Percentiles rank a stretch among this genome's conserved stretches.
Evolutionary conservation across 2,888 invertebrate genomes (phyloP).

Genomic region (Mythimna lalbum): DNA sequence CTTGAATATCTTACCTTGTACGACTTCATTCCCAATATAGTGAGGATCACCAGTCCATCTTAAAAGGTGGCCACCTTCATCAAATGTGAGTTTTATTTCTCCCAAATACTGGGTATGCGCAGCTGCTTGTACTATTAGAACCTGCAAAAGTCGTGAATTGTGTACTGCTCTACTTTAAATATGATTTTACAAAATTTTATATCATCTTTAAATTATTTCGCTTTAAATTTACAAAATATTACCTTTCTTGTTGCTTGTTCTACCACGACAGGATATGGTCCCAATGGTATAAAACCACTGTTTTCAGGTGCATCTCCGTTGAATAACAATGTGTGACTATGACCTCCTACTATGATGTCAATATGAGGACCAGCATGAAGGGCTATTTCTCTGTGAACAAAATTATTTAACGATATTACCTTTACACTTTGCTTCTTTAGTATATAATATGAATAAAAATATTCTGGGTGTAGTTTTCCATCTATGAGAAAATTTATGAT

Average conservation of each 20-base stretch:
- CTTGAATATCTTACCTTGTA: conserved; percentile 73
- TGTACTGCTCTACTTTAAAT: no score
- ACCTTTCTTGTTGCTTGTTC: conserved; percentile 83
- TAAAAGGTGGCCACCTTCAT: conserved; percentile 92
- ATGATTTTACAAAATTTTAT: not conserved
- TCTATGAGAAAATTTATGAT: no score
- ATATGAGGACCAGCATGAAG: conserved; percentile 92
- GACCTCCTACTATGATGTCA: conserved; percentile 96
- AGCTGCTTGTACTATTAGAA: conserved; percentile 94
- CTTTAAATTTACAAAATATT: conserved; percentile 34
- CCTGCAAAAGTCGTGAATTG: conserved; percentile 70
- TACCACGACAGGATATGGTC: conserved; percentile 94
- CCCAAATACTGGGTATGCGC: conserved; percentile 95
- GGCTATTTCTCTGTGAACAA: conserved; percentile 91
- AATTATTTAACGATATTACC: not conserved
- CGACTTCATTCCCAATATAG: conserved; percentile 91
- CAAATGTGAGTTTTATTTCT: conserved; percentile 93
- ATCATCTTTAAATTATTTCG: not conserved
- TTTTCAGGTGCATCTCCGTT: conserved; percentile 88
- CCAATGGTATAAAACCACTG: conserved; percentile 86
- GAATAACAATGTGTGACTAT: conserved; percentile 95
- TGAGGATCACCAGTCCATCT: conserved; percentile 94
- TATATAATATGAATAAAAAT: no score
- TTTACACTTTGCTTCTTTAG: not conserved
- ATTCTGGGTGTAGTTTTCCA: no score